Percentiles rank a stretch among this genome's conserved stretches.
phyloP scores from a whole-genome alignment of 2,888 invertebrate genomes.

The Platycheirus rosarum region DNA sequence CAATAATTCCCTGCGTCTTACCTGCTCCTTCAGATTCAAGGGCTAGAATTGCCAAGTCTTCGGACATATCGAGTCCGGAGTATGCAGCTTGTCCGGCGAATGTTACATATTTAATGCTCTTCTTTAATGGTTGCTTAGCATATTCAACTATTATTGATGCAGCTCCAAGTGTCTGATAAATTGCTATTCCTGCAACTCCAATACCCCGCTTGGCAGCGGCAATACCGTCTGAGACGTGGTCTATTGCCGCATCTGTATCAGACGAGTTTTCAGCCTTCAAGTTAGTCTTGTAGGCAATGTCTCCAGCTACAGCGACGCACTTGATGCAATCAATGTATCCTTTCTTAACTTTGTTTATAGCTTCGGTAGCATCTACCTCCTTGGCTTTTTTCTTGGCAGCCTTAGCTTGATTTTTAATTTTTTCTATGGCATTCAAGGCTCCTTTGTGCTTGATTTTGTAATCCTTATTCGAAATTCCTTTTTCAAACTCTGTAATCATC shows the following conservation, averaged over 20 bases:
- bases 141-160: neutral
- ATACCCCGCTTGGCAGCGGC: neutral
- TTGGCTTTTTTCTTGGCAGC: neutral
- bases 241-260: neutral
- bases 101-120: neutral
- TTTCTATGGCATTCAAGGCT: neutral
- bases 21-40: neutral
- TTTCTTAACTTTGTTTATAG: neutral
- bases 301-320: neutral
- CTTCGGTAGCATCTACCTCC: neutral
- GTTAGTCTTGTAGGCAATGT: neutral
- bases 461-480: neutral
- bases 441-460: neutral
- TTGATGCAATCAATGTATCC: neutral
- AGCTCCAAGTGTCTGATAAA: neutral
- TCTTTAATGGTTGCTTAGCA: neutral
- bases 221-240: neutral
- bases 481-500: neutral
- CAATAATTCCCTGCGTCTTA: neutral
- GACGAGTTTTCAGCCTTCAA: neutral
- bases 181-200: neutral
- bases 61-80: neutral
- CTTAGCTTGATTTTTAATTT: neutral
- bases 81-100: neutral
- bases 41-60: neutral